Evolutionary conservation across 2,888 invertebrate genomes (phyloP).

Genomic region (Heliconius ethilla): DNA sequence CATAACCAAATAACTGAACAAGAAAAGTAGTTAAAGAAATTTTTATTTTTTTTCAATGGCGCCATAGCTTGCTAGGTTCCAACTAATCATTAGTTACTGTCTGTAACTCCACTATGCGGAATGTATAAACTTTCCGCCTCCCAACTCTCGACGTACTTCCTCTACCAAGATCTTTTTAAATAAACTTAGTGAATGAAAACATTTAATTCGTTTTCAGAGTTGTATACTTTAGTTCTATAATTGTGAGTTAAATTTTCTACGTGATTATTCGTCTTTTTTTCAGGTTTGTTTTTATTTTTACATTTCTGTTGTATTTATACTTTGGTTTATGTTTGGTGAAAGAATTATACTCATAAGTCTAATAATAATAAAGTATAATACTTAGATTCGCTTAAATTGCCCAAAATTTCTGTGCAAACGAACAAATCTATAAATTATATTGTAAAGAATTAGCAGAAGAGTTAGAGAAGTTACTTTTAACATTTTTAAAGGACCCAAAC

Average conservation of each 20-base stretch:
- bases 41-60: not conserved
- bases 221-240: constrained; percentile 8
- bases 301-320: not conserved
- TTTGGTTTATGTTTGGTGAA: not conserved
- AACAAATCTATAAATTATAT: too few species aligned
- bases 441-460: too few species aligned
- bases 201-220: constrained; percentile 14
- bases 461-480: too few species aligned
- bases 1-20: not conserved
- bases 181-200: constrained; percentile 23
- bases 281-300: not conserved
- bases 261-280: not conserved
- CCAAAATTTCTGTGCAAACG: too few species aligned
- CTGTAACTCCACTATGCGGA: constrained; percentile 2
- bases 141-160: constrained; percentile 1
- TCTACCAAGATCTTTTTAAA: constrained; percentile 14
- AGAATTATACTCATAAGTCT: too few species aligned
- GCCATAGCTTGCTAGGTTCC: not conserved
- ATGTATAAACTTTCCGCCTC: constrained; percentile 18
- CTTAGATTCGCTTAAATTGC: too few species aligned
- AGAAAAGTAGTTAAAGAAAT: not conserved
- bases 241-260: not conserved
- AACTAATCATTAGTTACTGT: constrained; percentile 22
- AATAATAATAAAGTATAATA: too few species aligned
- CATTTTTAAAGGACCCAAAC: too few species aligned